Evolutionary conservation across 92 coral and sea anemone genomes (phyloP), one percentile per base, ranked within the genome.

Genomic region (Scolanthus callimorphus): DNA sequence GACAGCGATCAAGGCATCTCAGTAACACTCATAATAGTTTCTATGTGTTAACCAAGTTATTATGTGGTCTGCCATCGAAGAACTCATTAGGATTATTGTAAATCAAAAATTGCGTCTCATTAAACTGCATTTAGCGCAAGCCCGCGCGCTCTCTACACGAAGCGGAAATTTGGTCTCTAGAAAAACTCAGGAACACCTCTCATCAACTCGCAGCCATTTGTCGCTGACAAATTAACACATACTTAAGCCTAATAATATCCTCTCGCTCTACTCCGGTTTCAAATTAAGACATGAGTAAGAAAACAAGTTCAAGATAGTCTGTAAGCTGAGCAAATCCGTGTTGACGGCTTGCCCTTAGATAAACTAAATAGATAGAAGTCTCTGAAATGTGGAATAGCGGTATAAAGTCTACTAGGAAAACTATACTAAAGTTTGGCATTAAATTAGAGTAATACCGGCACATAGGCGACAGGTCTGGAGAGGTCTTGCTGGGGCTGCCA

Each of bases 401-500:
- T 17, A 45, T 47, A 39, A 25, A 48, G 38, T 49, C 29, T 46
- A 47, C 69, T 43, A n/a, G n/a, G n/a, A 64, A 44, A 51, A 20
- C 20, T 27, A 17, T 2, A 57, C 75, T 43, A 45, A 45, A 41
- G 75, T 68, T 56, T 56, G 29, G 25, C 55, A 41, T 17, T 46
- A 62, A 63, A 71, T 86, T 91, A 91, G 52, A 84, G 90, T 74
- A 89, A 89, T 78, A 85, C 95, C 96, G 90, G 99, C 59, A 81
- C 99, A 38, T 89, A 94, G 72, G 94, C 91, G 67, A 90, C 97
- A 29, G 85, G 90, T 50, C 97, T 67, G 45, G 99, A 77, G 26
- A 94, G 80, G 69, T 94, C 99, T 80, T 94, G 96, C 45, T 94
- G 99, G 12, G 99, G 96, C 37, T 94, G 99, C 99, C 99, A 94